Evolutionary conservation across 2,888 invertebrate species (phyloP), one percentile per base, ranked within the genome.

Genomic region (Acanthopleura granulata): DNA sequence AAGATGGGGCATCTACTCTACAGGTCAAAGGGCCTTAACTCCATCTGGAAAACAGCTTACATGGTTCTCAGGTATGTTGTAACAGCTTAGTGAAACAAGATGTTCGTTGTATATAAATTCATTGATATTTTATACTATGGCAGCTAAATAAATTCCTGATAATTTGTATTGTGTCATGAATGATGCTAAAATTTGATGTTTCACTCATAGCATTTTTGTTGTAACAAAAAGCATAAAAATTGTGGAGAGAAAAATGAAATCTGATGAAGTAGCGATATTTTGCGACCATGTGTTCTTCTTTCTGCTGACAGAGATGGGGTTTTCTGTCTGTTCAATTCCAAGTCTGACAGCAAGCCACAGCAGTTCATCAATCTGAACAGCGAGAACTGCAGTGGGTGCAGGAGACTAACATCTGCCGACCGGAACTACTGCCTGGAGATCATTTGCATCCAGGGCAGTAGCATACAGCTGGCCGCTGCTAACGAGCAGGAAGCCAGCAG

Each of bases 341-440:
- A 93, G 50, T 92, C 92, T 73, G 93, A 94, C 83, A 92, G 93
- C 82, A 91, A 94, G 78, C 94, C 85, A 11, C 74, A 94, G 18
- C 93, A 93, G 87, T 93, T 95, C 92, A 93, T 94, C 85, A 94
- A 95, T 0, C 92, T 96, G 73, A 84, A 88, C 49, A 85, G 85
- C 22, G 87, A 87, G 62, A 93, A 95, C 49, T 97, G 96, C 84
- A 93, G 94, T 72, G 97, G 96, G 0, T 96, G 96, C 69, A 91
- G 95, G 49, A 92, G 96, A 76, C 82, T 86, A 27, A 94, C 95
- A 83, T 90, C 93, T 73, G 93, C 93, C 0, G 93, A 94, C 30
- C 92, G 96, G 40, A 95, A 96, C n/a, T 95, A 97, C 90, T 95
- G 96, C 82, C 95, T 97, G 91, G 96, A 96, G 84, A 91, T 96